Evolutionary conservation across 2,888 invertebrate species (phyloP).

Genomic region (Drosophila niveifrons): DNA sequence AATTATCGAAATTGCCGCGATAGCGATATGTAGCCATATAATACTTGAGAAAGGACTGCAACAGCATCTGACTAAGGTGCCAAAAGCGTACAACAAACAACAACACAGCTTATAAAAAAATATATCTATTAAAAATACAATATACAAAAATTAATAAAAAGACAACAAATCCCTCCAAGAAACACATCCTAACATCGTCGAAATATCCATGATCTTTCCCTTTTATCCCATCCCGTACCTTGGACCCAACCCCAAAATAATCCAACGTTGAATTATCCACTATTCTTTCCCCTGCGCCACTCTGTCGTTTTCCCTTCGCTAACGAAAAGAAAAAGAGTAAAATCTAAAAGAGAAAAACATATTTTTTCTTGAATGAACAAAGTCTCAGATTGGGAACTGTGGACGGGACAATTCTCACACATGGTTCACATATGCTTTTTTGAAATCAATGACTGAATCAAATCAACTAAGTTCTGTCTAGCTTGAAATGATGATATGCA

Average conservation of each 20-base stretch:
- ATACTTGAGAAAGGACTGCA: conserved; percentile 37
- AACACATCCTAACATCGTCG: conserved; percentile 66
- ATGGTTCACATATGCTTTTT: conserved; percentile 86
- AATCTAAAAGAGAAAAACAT: conserved; percentile 25
- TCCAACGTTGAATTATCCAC: conserved; percentile 55
- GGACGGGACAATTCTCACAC: conserved; percentile 92
- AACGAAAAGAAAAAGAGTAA: conserved; percentile 31
- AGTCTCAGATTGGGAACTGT: conserved; percentile 91
- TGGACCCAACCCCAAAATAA: conserved; percentile 45
- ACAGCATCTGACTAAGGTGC: conserved; percentile 29
- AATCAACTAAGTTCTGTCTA: conserved; percentile 20
- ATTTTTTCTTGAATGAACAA: conserved; percentile 71
- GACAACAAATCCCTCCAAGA: conserved; percentile 60
- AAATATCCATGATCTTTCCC: conserved; percentile 45
- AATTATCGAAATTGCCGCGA: conserved; percentile 78
- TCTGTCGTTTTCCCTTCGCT: conserved; percentile 75
- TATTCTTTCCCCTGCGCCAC: conserved; percentile 55
- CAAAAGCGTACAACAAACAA: conserved; percentile 58
- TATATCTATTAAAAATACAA: conserved; percentile 10
- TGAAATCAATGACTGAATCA: conserved; percentile 33
- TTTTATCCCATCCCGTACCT: conserved; percentile 45
- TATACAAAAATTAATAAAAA: conserved; percentile 18
- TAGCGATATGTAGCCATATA: conserved; percentile 83
- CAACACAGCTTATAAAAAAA: conserved; percentile 53
- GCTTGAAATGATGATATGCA: conserved; percentile 49